A percentile compares a stretch with the other conserved stretches of the same genome.
phyloP scores from a whole-genome alignment of 2,113 vertebrate genomes.

The Rhinoptilus africanus region DNA sequence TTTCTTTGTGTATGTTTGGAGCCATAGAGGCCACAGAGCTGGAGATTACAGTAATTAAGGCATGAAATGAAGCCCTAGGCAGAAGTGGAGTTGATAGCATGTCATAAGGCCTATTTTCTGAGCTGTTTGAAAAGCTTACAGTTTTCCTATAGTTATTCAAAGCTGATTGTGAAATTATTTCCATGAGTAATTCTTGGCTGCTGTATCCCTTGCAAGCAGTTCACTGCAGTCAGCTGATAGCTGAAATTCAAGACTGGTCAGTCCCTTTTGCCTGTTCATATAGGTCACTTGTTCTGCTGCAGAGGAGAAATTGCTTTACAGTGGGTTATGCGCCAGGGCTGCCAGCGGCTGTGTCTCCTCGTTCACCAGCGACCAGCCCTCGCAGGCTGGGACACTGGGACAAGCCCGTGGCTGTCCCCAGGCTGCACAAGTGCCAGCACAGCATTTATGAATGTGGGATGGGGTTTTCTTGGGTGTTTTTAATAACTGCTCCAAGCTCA shows the following conservation, averaged over 20 bases:
- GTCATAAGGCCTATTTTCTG: not conserved
- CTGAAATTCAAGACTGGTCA: not conserved
- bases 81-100: not conserved
- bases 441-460: not conserved
- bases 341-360: not conserved
- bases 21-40: not conserved
- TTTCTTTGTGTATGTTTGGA: not conserved
- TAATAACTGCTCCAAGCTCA: not conserved
- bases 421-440: not conserved
- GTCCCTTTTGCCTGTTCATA: not conserved
- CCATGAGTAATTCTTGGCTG: constrained; percentile 38
- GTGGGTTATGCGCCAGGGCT: not conserved
- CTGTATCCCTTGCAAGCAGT: not conserved
- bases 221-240: not conserved
- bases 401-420: not conserved
- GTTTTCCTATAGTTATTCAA: constrained; percentile 37
- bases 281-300: not conserved
- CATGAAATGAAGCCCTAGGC: not conserved
- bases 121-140: constrained; percentile 27
- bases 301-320: not conserved
- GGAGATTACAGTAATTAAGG: not conserved
- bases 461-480: not conserved
- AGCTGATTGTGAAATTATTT: constrained; percentile 45
- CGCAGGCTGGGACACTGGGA: not conserved
- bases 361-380: fast-evolving